phyloP scores from a whole-genome alignment of 1,140 invertebrate genomes.

The Pogonomyrmex barbatus region DNA sequence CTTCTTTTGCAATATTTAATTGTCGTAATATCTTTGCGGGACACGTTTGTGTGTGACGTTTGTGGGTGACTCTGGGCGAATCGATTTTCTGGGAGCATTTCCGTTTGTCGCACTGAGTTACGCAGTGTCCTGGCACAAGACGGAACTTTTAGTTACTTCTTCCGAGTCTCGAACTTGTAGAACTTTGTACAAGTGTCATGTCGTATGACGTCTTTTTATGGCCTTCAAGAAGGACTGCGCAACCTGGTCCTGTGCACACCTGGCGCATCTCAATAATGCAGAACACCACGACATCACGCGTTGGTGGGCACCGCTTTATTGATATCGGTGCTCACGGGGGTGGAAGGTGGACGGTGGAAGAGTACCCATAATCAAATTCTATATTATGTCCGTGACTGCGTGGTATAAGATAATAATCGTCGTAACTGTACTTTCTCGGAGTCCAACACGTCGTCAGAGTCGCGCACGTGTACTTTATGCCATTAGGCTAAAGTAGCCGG shows the following conservation, averaged over 20 bases:
- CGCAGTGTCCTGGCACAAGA: not conserved
- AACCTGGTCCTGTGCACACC: conserved; percentile 45
- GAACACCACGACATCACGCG: not conserved
- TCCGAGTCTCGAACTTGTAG: not conserved
- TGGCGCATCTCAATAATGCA: conserved; percentile 71
- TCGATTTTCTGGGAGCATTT: conserved; percentile 11
- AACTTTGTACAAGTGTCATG: conserved; percentile 45
- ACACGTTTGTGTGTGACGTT: not conserved
- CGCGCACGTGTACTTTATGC: not conserved
- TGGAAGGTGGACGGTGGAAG: no score
- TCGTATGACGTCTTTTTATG: conserved; percentile 36
- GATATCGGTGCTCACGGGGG: conserved; percentile 14
- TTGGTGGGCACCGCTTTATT: conserved; percentile 46
- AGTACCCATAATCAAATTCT: conserved; percentile 21
- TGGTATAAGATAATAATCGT: conserved; percentile 59
- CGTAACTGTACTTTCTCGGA: not conserved
- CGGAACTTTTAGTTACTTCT: not conserved
- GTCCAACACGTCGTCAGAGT: not conserved
- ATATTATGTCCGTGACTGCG: conserved; percentile 50
- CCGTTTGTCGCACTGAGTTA: not conserved
- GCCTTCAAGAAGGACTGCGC: conserved; percentile 52
- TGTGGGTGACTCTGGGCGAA: not conserved
- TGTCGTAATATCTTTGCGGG: not conserved
- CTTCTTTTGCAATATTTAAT: not conserved
- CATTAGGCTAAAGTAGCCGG: conserved; percentile 15